Evolutionary conservation across 2,888 invertebrate genomes (phyloP).

Genomic region (Phlogophora meticulosa): DNA sequence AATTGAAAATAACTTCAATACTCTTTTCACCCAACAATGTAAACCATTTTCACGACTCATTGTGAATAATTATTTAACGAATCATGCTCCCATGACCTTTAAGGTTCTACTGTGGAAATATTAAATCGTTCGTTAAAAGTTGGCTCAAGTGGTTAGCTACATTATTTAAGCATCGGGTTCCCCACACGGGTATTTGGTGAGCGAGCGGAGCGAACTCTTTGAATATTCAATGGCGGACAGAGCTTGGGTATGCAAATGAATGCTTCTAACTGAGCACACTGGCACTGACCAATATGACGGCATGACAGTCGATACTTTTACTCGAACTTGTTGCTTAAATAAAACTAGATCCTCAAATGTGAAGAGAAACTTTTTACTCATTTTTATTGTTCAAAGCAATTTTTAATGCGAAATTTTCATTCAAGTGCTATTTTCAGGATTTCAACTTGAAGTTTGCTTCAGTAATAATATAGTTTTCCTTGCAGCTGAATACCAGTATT

Average conservation of each 20-base stretch:
- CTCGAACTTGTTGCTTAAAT: slow-evolving; percentile 29
- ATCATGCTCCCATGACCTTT: slow-evolving; percentile 52
- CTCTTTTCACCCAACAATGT: slow-evolving; percentile 22
- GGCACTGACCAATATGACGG: slow-evolving; percentile 24
- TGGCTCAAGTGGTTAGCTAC: slow-evolving; percentile 42
- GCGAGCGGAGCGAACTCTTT: slow-evolving; percentile 32
- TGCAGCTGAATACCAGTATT: too few relatives aligned
- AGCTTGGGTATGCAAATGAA: slow-evolving; percentile 64
- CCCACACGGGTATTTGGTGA: slow-evolving; percentile 40
- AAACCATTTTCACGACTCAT: slow-evolving; percentile 50
- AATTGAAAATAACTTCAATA: slow-evolving; percentile 31
- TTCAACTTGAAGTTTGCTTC: too few relatives aligned
- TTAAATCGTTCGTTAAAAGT: slow-evolving; percentile 51
- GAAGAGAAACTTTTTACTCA: not conserved
- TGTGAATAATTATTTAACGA: slow-evolving; percentile 49
- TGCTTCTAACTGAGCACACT: slow-evolving; percentile 38
- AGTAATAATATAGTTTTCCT: too few relatives aligned
- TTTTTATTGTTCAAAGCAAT: not conserved
- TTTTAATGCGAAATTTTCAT: not conserved
- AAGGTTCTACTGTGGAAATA: slow-evolving; percentile 46
- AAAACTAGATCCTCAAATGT: not conserved
- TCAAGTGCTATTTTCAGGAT: not conserved
- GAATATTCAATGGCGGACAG: slow-evolving; percentile 65
- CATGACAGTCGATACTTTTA: slow-evolving; percentile 16
- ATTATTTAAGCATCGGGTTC: slow-evolving; percentile 58